These are phyloP conservation scores for Calephelis virginiensis DNA, from an alignment of 1,140 invertebrate genomes.

Conservation along the genomic window DNA sequence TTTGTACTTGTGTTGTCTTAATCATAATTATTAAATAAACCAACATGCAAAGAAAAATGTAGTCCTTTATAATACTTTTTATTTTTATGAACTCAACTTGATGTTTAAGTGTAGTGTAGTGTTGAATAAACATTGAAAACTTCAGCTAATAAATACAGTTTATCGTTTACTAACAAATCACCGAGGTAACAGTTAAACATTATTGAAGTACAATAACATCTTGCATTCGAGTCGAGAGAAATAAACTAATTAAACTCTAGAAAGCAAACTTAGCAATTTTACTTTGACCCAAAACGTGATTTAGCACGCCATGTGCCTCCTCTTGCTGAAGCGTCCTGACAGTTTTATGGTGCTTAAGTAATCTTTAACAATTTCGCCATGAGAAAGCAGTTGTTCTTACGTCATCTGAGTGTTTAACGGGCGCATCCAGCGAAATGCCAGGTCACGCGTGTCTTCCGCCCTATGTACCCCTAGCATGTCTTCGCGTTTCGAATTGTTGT, in stretches of 20 bases:
- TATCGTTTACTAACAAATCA: neutral
- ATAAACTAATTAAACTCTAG: conserved; percentile 2
- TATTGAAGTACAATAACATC: conserved; percentile 8
- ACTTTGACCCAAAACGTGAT: conserved; percentile 10
- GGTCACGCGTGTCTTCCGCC: conserved; percentile 57
- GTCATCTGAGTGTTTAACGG: conserved; percentile 38
- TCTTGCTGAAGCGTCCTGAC: conserved; percentile 23
- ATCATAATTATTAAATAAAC: too few relatives aligned
- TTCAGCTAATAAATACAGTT: too few relatives aligned
- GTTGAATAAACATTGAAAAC: too few relatives aligned
- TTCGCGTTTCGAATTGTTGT: too few relatives aligned
- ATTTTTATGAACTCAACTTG: too few relatives aligned
- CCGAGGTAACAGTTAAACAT: conserved; percentile 1
- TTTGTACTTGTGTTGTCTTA: too few relatives aligned
- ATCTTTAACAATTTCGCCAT: conserved; percentile 32
- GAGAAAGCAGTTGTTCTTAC: conserved; percentile 37
- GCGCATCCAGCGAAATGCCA: conserved; percentile 56
- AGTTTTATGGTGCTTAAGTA: conserved; percentile 36
- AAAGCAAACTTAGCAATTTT: conserved; percentile 12
- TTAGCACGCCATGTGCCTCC: conserved; percentile 21
- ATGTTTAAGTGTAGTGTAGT: too few relatives aligned
- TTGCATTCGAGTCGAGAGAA: conserved; percentile 8
- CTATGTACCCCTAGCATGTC: conserved; percentile 18
- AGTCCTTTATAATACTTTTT: too few relatives aligned
- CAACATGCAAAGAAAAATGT: too few relatives aligned